phyloP scores from a whole-genome alignment of 2,797 vertebrate genomes.

The Pipistrellus pipistrellus region DNA sequence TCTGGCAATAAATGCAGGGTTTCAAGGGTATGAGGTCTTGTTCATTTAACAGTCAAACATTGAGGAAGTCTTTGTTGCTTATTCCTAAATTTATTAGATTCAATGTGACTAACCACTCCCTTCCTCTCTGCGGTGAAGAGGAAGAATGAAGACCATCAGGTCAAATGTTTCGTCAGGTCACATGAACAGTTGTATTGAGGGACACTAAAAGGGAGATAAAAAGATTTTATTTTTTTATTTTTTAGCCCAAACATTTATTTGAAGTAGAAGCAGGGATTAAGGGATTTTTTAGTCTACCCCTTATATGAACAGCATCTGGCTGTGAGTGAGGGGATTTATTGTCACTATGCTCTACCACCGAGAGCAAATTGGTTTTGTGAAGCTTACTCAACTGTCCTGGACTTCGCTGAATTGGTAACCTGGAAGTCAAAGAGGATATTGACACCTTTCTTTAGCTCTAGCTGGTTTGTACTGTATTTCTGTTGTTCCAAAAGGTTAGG shows the following conservation, averaged over 20 bases:
- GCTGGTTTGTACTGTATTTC: neutral
- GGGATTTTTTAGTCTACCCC: neutral
- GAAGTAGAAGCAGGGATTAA: neutral
- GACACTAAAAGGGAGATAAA: constrained; percentile 16
- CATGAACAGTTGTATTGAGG: constrained; percentile 47
- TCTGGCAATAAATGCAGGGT: constrained; percentile 63
- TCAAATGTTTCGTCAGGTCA: constrained; percentile 23
- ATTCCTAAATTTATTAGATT: constrained; percentile 69
- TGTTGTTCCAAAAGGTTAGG: neutral
- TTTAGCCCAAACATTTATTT: constrained; percentile 60
- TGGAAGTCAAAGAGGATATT: neutral
- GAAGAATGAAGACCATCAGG: constrained; percentile 57
- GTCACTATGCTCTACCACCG: neutral
- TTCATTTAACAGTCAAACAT: constrained; percentile 45
- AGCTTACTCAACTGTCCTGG: neutral
- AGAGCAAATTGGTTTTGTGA: too few species aligned
- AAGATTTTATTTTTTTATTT: constrained; percentile 31
- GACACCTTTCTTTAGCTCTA: neutral
- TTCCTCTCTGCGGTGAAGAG: constrained; percentile 58
- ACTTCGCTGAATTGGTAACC: neutral
- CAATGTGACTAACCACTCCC: constrained; percentile 49
- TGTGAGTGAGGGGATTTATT: neutral
- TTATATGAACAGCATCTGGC: neutral
- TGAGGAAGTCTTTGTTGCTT: constrained; percentile 72
- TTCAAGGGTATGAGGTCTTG: constrained; percentile 35